Conservation (phyloP, 2,797 vertebrate genomes). For the Tangara arthus region DNA sequence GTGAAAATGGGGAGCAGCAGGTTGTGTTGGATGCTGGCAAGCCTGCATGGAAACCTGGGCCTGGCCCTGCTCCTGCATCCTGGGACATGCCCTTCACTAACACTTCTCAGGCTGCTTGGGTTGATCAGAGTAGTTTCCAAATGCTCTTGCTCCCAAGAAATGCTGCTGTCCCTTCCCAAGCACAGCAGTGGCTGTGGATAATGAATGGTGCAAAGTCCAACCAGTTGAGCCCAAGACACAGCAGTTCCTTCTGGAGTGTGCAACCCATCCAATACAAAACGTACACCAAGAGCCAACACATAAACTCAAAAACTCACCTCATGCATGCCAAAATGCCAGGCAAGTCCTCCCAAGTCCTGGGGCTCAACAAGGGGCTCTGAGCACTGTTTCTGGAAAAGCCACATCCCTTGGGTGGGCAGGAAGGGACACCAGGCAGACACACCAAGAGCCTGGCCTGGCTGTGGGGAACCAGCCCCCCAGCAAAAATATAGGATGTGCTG, state of each 20-base stretch:
- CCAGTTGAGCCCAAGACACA: accelerated
- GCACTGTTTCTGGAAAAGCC: accelerated
- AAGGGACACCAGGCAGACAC: background rate
- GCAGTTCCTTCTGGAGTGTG: background rate
- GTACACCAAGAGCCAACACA: background rate
- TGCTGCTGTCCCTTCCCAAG: background rate
- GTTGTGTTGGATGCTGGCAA: background rate
- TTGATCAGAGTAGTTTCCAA: background rate
- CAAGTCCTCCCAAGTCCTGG: background rate
- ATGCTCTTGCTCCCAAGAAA: background rate
- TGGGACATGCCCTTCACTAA: background rate
- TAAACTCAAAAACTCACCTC: background rate
- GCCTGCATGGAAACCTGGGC: background rate
- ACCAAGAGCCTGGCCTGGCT: background rate
- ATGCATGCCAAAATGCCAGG: background rate
- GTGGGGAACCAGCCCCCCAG: background rate
- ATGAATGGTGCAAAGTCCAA: background rate
- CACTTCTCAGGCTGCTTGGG: background rate
- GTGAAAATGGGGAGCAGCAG: background rate
- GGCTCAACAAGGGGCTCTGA: background rate
- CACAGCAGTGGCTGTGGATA: accelerated
- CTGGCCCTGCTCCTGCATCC: background rate
- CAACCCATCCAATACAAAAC: background rate
- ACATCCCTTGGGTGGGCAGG: accelerated
- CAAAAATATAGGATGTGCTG: background rate